Percentiles rank a stretch among this genome's conserved stretches.
These are phyloP conservation scores for Bellardia bayeri DNA, from an alignment of 2,888 invertebrate genomes.

Conservation along the genomic window DNA sequence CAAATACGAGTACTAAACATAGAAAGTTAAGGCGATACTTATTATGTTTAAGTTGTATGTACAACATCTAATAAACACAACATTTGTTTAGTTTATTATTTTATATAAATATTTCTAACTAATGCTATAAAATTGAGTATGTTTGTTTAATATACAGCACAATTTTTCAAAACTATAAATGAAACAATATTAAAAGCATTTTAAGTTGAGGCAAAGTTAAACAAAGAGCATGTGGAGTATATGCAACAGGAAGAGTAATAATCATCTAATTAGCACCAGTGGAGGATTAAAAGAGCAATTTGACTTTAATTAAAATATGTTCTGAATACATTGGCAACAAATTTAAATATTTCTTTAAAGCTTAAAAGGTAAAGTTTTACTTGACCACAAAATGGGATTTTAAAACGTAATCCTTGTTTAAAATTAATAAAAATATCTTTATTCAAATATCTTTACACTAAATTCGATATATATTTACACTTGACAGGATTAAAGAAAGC, in stretches of 20 bases:
- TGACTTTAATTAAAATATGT: conserved; percentile 1
- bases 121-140: neutral
- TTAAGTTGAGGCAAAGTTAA: neutral
- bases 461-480: conserved; percentile 27
- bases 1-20: neutral
- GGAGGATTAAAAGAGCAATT: neutral
- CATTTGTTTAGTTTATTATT: neutral
- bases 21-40: neutral
- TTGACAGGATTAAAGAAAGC: conserved; percentile 51
- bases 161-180: neutral
- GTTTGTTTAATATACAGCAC: too few relatives aligned
- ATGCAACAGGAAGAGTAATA: too few relatives aligned
- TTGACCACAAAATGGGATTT: neutral
- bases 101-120: neutral
- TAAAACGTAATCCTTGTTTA: neutral
- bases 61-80: neutral
- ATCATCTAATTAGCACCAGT: too few relatives aligned
- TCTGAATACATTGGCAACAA: neutral
- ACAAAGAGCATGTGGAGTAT: too few relatives aligned
- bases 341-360: too few relatives aligned
- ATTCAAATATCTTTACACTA: conserved; percentile 29
- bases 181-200: conserved; percentile 2
- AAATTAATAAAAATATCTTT: conserved; percentile 24
- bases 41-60: neutral
- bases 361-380: neutral